Percentiles rank a stretch among this genome's conserved stretches.
Conservation (phyloP, 2,797 vertebrate species). For the Phoeniculus purpureus region DNA sequence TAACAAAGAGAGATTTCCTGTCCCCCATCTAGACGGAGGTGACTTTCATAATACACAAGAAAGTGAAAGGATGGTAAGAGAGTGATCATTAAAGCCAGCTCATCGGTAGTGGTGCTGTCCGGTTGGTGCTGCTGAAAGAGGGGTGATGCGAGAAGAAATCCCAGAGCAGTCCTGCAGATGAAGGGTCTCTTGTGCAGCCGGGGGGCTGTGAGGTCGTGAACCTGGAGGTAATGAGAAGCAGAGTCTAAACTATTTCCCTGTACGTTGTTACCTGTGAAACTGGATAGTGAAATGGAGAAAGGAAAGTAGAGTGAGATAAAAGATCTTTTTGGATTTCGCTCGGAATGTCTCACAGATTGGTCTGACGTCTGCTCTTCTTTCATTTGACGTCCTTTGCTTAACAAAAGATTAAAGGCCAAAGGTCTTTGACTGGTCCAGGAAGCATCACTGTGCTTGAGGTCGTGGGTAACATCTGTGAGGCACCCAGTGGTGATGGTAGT, state of each 20-base stretch:
- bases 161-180: background rate
- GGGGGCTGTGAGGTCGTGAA: background rate
- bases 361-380: background rate
- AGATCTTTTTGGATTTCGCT: background rate
- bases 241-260: background rate
- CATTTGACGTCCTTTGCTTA: background rate
- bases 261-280: background rate
- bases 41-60: background rate
- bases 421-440: background rate
- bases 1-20: background rate
- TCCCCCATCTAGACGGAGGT: background rate
- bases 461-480: background rate
- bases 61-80: background rate
- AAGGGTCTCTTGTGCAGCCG: background rate
- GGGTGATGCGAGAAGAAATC: background rate
- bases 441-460: background rate
- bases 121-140: background rate
- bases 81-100: background rate
- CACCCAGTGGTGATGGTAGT: background rate
- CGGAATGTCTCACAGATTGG: background rate
- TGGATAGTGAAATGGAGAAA: background rate
- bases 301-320: background rate
- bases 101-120: background rate
- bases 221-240: background rate
- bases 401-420: background rate